Conservation (phyloP, 2,888 invertebrate species). For the Xestobium rufovillosum region DNA sequence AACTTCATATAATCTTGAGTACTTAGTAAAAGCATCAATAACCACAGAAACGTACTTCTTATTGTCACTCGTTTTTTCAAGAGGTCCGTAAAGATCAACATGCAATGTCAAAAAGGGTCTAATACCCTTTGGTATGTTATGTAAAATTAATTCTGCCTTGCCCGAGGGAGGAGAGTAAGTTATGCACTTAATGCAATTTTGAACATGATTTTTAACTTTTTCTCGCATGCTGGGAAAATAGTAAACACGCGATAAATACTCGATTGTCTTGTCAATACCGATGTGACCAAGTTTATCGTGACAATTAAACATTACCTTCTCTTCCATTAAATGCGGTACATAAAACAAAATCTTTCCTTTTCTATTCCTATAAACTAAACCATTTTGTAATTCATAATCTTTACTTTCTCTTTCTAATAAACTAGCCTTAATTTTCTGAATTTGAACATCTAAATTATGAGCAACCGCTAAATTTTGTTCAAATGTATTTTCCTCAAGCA, state of each 20-base stretch:
- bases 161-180: slow-evolving; percentile 20
- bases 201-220: slow-evolving; percentile 22
- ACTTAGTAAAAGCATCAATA: slow-evolving; percentile 29
- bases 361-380: slow-evolving; percentile 8
- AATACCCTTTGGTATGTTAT: slow-evolving; percentile 26
- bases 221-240: slow-evolving; percentile 30
- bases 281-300: slow-evolving; percentile 30
- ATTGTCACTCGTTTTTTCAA: slow-evolving; percentile 14
- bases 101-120: slow-evolving; percentile 27
- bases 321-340: slow-evolving; percentile 16
- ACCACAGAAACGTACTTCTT: slow-evolving; percentile 25
- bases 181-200: slow-evolving; percentile 28
- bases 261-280: slow-evolving; percentile 27
- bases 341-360: slow-evolving; percentile 11
- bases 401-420: slow-evolving; percentile 15
- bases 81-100: slow-evolving; percentile 29
- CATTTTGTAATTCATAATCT: slow-evolving; percentile 11
- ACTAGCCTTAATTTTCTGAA: slow-evolving; percentile 15
- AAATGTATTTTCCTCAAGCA: slow-evolving; percentile 12
- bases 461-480: too few relatives aligned
- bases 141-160: slow-evolving; percentile 25
- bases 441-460: slow-evolving; percentile 18
- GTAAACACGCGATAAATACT: slow-evolving; percentile 24
- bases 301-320: slow-evolving; percentile 22
- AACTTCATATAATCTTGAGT: slow-evolving; percentile 22